Conservation (phyloP, 2,888 invertebrate genomes). For the Acronicta alni region DNA sequence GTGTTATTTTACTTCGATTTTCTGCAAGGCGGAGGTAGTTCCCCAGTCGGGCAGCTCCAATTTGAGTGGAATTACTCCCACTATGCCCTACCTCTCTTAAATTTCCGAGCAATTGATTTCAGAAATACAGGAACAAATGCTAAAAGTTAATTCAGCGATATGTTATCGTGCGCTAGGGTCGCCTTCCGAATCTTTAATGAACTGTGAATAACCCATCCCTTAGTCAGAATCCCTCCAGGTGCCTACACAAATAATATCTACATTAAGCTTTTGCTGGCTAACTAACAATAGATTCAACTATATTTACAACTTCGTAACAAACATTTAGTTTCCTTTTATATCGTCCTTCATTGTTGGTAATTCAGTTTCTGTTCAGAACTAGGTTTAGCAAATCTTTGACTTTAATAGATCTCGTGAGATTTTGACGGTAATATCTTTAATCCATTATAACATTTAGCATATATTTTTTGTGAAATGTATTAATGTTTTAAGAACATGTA, state of each 20-base stretch:
- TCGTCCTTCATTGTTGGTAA: slow-evolving; percentile 36
- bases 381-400: slow-evolving; percentile 38
- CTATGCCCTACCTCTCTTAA: too few species aligned
- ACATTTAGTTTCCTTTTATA: slow-evolving; percentile 44
- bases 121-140: slow-evolving; percentile 45
- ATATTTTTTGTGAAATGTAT: slow-evolving; percentile 13
- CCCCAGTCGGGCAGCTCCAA: too few species aligned
- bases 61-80: too few species aligned
- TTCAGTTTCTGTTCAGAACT: slow-evolving; percentile 43
- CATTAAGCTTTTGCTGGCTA: slow-evolving; percentile 21
- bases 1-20: too few species aligned
- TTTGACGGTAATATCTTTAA: slow-evolving; percentile 26
- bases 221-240: slow-evolving; percentile 64
- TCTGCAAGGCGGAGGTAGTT: too few species aligned
- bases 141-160: slow-evolving; percentile 65
- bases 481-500: slow-evolving; percentile 18
- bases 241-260: slow-evolving; percentile 52
- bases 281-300: slow-evolving; percentile 42
- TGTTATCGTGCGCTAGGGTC: slow-evolving; percentile 63
- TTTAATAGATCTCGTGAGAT: slow-evolving; percentile 35
- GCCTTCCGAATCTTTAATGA: slow-evolving; percentile 73
- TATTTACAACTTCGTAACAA: slow-evolving; percentile 47
- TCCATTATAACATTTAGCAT: slow-evolving; percentile 20
- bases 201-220: slow-evolving; percentile 66
- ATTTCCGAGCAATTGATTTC: slow-evolving; percentile 40